These are phyloP conservation scores for Megaceryle maxima DNA, from an alignment of 2,113 vertebrate genomes.

Conservation along the genomic window DNA sequence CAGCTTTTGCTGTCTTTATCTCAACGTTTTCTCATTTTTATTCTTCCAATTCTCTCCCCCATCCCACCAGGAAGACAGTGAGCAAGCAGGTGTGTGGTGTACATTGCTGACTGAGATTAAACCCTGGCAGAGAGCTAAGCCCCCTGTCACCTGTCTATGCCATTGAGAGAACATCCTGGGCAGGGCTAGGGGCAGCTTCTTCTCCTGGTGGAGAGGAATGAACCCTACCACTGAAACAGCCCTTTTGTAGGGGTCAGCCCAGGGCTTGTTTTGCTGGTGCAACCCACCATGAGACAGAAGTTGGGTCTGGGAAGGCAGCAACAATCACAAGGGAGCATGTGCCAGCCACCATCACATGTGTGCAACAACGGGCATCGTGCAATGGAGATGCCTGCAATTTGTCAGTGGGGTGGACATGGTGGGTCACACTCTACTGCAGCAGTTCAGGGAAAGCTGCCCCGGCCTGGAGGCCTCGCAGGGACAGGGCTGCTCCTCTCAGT, in stretches of 20 bases:
- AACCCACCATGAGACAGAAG: background rate
- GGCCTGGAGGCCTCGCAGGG: background rate
- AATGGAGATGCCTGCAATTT: rapidly evolving
- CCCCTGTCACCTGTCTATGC: background rate
- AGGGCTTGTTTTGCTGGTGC: background rate
- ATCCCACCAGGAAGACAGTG: background rate
- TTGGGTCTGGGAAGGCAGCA: background rate
- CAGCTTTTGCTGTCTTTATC: background rate
- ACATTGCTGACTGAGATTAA: background rate
- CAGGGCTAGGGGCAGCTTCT: background rate
- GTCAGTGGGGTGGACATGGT: no score
- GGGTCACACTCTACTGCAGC: background rate
- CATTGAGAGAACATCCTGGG: background rate
- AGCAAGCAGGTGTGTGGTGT: background rate
- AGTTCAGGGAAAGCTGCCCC: background rate
- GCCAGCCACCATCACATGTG: no score
- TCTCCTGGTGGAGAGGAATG: background rate
- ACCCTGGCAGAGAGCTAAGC: background rate
- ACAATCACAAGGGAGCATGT: rapidly evolving
- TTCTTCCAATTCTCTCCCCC: background rate
- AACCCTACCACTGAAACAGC: background rate
- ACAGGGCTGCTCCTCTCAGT: background rate
- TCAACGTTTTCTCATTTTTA: background rate
- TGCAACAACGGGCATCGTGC: rapidly evolving
- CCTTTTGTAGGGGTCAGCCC: background rate